These are phyloP conservation scores for Benthosema pterotum DNA, from an alignment of 2,797 vertebrate species.

Conservation along the genomic window DNA sequence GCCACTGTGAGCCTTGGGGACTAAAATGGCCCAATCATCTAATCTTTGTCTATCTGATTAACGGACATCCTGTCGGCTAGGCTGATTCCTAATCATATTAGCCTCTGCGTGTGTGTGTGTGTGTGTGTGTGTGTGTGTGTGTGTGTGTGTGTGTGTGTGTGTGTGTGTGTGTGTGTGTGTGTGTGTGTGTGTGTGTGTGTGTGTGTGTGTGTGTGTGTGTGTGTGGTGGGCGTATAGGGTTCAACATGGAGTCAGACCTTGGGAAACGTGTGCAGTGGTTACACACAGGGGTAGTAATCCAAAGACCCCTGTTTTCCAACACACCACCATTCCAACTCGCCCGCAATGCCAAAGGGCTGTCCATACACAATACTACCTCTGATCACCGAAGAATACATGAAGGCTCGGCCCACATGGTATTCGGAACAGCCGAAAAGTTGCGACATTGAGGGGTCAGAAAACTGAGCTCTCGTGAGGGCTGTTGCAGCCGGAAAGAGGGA, in stretches of 20 bases:
- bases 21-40: constrained; percentile 5
- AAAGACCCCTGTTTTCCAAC: too few relatives aligned
- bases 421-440: too few relatives aligned
- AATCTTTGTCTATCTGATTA: constrained; percentile 37
- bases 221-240: neutral
- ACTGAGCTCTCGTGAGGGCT: too few relatives aligned
- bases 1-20: constrained; percentile 14
- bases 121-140: neutral
- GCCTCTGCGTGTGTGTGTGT: neutral
- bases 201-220: neutral
- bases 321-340: too few relatives aligned
- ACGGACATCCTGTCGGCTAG: constrained; percentile 36
- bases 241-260: constrained; percentile 10
- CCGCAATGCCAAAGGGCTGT: too few relatives aligned
- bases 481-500: too few relatives aligned
- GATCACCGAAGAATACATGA: too few relatives aligned
- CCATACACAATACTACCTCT: too few relatives aligned
- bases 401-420: too few relatives aligned
- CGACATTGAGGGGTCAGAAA: too few relatives aligned
- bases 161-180: constrained; percentile 21
- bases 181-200: constrained; percentile 13
- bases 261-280: neutral
- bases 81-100: constrained; percentile 34
- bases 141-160: neutral
- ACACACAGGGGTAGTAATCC: too few relatives aligned